Base-by-base conservation (phyloP, 2,797 vertebrate species). In the Sebastes itinus region DNA sequence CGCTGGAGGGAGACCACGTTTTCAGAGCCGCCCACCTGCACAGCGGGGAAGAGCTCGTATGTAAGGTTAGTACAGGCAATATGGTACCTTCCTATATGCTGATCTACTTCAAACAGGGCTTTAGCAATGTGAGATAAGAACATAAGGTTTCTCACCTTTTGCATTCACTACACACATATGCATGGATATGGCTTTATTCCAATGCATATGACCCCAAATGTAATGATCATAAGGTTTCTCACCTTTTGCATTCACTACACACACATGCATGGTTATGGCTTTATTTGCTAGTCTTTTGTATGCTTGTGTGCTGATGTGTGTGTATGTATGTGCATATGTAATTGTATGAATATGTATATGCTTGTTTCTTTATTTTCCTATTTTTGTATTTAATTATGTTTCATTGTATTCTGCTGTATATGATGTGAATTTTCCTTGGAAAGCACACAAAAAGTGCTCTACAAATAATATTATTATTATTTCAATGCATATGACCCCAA, bases 1-100 rank as follows among this genome's bases (percentile, higher is more conserved):
- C 99, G 83, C 95, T 99, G 94, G 98, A 99, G 95, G 98, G 98
- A 93, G 97, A 99, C 96, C 98, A 97, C 97, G 98, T 98, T 95
- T 97, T 99, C 88, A 96, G 98, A 93, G 98, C 98, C 70, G 96
- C 97, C 90, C 97, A 99, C 96, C 95, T 99, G 96, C 98, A 99
- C 96, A 99, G 97, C 77, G 98, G 97, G 89, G 98, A 99, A 94
- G 97, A 99, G 95, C 96, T 99, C 85, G 96, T 99, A 83, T 99
- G 99, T 96, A 99, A 99, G 98, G 98, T 99, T 93, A 92, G 89
- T 89, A 66, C 18, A 25, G 2, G 35, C 75, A 42, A 32, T 54
- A 12, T 59, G 70, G 7, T 49, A 46, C 72, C 63, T 63, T 33
- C 23, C 13, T 28, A 4, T 3, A 32, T 46, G 30, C 60, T 35